These are phyloP conservation scores for Meiosimyza platycephala DNA, from an alignment of 2,888 invertebrate genomes.

Conservation along the genomic window DNA sequence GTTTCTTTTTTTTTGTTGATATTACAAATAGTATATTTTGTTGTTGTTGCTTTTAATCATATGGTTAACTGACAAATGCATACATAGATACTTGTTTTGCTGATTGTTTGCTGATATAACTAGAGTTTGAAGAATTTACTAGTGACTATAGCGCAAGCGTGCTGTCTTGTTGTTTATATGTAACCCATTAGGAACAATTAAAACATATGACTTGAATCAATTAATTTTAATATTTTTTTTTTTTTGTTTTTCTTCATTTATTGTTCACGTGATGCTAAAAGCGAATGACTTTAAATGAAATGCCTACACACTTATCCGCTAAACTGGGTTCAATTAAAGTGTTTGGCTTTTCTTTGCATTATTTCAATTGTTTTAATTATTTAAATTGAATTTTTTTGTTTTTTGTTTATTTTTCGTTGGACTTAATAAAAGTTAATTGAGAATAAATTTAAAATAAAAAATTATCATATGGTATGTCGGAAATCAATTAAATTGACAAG, in stretches of 20 bases:
- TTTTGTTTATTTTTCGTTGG: slow-evolving; percentile 5
- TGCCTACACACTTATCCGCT: background rate
- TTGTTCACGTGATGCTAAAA: slow-evolving; percentile 23
- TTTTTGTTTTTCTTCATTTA: background rate
- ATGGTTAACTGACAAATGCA: no score
- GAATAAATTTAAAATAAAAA: background rate
- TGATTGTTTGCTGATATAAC: no score
- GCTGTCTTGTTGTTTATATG: no score
- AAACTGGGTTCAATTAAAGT: slow-evolving; percentile 22
- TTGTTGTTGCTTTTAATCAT: no score
- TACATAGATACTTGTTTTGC: no score
- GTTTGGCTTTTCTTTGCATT: slow-evolving; percentile 25
- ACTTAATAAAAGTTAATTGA: slow-evolving; percentile 31
- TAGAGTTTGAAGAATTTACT: no score
- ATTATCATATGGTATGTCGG: no score
- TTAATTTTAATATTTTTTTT: background rate
- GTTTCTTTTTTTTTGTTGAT: background rate
- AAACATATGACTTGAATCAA: background rate
- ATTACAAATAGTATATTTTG: no score
- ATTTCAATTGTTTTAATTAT: slow-evolving; percentile 31
- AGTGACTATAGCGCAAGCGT: no score
- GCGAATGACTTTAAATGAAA: background rate
- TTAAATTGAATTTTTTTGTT: slow-evolving; percentile 29
- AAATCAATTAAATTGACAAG: no score
- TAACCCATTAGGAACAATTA: slow-evolving; percentile 2